These are phyloP conservation scores for Phaonia tiefii DNA, from an alignment of 2,888 invertebrate species.

Conservation along the genomic window DNA sequence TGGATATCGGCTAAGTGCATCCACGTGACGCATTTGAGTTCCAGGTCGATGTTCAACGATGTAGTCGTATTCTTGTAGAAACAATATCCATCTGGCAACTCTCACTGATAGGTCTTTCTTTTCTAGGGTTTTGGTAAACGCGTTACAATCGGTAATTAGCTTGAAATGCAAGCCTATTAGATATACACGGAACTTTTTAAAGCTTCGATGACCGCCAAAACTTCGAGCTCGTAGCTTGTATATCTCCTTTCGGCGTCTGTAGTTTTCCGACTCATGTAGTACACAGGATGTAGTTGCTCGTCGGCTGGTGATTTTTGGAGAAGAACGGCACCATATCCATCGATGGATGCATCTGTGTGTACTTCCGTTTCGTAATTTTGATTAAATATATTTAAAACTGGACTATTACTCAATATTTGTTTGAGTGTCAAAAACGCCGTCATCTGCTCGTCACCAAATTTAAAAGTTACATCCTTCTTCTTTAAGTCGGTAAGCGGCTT, in stretches of 20 bases:
- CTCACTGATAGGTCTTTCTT: slow-evolving; percentile 63
- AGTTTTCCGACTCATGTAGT: slow-evolving; percentile 52
- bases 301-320: slow-evolving; percentile 44
- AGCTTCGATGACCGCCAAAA: slow-evolving; percentile 59
- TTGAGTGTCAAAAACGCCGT: slow-evolving; percentile 64
- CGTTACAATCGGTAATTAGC: slow-evolving; percentile 66
- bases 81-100: slow-evolving; percentile 63
- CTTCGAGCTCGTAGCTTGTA: no score
- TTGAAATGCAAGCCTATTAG: no score
- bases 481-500: no score
- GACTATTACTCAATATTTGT: slow-evolving; percentile 53
- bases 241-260: no score
- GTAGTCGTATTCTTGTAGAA: no score
- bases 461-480: slow-evolving; percentile 64
- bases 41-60: no score
- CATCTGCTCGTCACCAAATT: slow-evolving; percentile 62
- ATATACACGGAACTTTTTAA: slow-evolving; percentile 70
- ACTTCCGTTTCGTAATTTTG: no score
- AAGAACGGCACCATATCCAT: slow-evolving; percentile 58
- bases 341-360: no score
- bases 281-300: slow-evolving; percentile 33
- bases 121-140: slow-evolving; percentile 59
- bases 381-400: no score
- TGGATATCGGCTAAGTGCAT: slow-evolving; percentile 61
- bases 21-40: slow-evolving; percentile 65